Evolutionary conservation across 2,888 invertebrate genomes (phyloP), one percentile per base, ranked within the genome.

Genomic region (Serrognathus titanus): DNA sequence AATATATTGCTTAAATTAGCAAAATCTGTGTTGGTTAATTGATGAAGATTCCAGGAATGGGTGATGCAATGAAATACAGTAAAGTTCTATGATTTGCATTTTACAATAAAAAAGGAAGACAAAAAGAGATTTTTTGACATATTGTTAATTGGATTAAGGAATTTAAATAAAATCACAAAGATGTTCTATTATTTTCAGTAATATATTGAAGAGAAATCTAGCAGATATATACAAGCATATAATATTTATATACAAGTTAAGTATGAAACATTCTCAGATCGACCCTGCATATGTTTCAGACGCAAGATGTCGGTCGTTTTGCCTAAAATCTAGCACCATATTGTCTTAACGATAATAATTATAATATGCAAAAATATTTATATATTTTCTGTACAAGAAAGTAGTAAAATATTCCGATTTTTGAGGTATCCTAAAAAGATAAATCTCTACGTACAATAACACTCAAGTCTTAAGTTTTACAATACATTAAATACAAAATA

Each of bases 231-330:
- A 54, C 54, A 54, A 41, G 54, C 54, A 35, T 40, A 37, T 54
- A 48, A 54, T 54, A 41, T 53, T 38, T 53, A 52, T 46, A 37
- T 46, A 51, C 41, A 43, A 41, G 38, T 48, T 37, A 37, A 48
- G 38, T 53, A 53, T 53, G 43, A 43, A 43, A 43, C 43, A 43
- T 43, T 43, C 43, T 43, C 16, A 43, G 20, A 43, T 43, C 43
- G 57, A 62, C 59, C 61, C 61, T 62, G 61, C 61, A 55, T 61
- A 59, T 53, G 61, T 56, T 59, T 60, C 58, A 53, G 57, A 56
- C 58, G 57, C 60, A 58, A 49, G 55, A 59, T 61, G 58, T 59
- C 56, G 56, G 24, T 57, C 56, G 56, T 58, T 59, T 61, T 57
- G 52, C 55, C 59, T 61, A 55, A 61, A 53, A 47, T 50, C 60